These are phyloP conservation scores for Percopsis omiscomaycus DNA, from an alignment of 2,797 vertebrate species.

Conservation along the genomic window DNA sequence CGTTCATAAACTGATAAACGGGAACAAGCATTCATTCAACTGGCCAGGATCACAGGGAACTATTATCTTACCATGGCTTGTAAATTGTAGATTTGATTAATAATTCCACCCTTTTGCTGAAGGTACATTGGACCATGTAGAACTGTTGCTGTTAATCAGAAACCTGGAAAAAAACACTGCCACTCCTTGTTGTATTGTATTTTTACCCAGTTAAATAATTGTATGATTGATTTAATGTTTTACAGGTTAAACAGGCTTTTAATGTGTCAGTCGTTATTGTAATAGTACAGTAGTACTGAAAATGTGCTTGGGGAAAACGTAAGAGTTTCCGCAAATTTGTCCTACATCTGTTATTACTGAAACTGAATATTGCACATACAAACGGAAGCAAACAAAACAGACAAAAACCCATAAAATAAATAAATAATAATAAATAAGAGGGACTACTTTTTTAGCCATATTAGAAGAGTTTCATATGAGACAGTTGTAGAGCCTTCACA, in stretches of 20 bases:
- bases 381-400: background rate
- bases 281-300: too few relatives aligned
- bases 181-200: too few relatives aligned
- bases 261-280: too few relatives aligned
- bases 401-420: background rate
- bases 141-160: background rate
- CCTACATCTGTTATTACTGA: background rate
- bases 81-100: background rate
- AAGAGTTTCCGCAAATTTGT: background rate
- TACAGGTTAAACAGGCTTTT: too few relatives aligned
- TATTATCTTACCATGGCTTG: conserved; percentile 8
- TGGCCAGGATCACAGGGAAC: background rate
- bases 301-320: too few relatives aligned
- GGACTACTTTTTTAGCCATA: background rate
- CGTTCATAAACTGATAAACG: background rate
- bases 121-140: background rate
- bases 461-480: background rate
- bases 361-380: background rate
- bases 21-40: background rate
- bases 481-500: background rate
- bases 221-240: too few relatives aligned
- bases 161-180: too few relatives aligned
- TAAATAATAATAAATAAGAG: too few relatives aligned
- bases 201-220: too few relatives aligned
- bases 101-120: background rate